These are phyloP conservation scores for Ctenomys sociabilis DNA, from an alignment of 2,113 vertebrate genomes.

Conservation along the genomic window DNA sequence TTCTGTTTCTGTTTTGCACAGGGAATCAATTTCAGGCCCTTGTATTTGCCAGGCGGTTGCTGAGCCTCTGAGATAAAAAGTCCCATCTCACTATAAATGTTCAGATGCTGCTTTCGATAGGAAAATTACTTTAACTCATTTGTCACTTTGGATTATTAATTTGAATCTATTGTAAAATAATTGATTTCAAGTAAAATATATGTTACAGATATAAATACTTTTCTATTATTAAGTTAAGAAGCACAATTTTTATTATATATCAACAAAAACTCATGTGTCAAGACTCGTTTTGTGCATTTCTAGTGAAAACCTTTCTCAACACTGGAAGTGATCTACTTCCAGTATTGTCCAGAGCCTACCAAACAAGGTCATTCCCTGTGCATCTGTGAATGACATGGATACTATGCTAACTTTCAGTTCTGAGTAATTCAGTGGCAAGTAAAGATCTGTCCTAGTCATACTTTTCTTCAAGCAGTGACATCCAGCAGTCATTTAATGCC, in stretches of 20 bases:
- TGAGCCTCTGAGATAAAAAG: background rate
- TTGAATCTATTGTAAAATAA: background rate
- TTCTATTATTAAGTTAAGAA: background rate
- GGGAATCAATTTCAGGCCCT: background rate
- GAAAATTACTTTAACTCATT: background rate
- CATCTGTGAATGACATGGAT: conserved; percentile 8
- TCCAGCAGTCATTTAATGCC: background rate
- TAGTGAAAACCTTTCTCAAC: background rate
- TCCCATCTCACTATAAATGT: background rate
- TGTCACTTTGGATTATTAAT: background rate
- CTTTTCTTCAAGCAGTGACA: conserved; percentile 56
- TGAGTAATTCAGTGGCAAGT: conserved; percentile 39
- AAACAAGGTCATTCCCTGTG: background rate
- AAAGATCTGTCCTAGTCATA: conserved; percentile 34
- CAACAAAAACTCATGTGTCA: background rate
- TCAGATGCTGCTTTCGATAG: background rate
- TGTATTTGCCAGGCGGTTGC: background rate
- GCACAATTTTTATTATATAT: background rate
- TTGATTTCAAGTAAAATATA: background rate
- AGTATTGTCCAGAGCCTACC: background rate
- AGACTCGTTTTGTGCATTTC: background rate
- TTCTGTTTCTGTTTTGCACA: background rate
- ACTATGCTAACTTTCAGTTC: conserved; percentile 57
- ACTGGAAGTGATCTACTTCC: background rate
- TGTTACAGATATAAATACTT: background rate